A percentile compares a stretch with the other conserved stretches of the same genome.
Evolutionary conservation across 64 coral and sea anemone species (phyloP).

Genomic region (Pachyseris speciosa): DNA sequence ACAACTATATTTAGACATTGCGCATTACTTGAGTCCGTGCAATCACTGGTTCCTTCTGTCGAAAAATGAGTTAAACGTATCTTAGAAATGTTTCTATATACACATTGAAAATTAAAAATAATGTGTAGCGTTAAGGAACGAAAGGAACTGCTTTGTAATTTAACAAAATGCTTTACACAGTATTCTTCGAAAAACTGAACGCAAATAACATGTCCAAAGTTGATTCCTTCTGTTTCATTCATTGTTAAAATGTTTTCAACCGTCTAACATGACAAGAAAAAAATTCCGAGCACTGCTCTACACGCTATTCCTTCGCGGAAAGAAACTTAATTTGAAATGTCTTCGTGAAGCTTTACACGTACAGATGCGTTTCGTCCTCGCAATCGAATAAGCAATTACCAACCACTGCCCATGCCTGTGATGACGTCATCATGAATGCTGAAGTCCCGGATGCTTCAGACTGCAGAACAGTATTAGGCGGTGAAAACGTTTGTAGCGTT

Average conservation of each 20-base stretch:
- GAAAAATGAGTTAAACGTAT: neutral
- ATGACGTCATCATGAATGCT: neutral
- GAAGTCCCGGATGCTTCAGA: constrained; percentile 4
- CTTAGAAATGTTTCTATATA: constrained; percentile 34
- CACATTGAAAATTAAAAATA: constrained; percentile 13
- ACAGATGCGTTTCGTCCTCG: neutral
- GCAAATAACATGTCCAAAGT: neutral
- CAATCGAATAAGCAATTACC: neutral
- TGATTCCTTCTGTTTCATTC: neutral
- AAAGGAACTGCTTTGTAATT: neutral
- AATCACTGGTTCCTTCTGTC: neutral
- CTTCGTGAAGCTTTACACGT: neutral
- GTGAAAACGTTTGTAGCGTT: constrained; percentile 2
- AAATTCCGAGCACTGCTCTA: neutral
- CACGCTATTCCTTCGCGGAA: neutral
- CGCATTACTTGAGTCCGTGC: neutral
- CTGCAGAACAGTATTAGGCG: neutral
- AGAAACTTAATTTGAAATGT: neutral
- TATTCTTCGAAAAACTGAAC: neutral
- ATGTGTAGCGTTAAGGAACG: neutral
- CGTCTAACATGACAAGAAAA: neutral
- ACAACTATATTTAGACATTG: neutral
- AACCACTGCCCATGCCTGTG: neutral
- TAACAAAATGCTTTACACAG: neutral
- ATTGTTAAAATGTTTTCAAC: neutral